These are phyloP conservation scores for Sebastes vulpes DNA, from an alignment of 2,797 vertebrate genomes.

Conservation along the genomic window DNA sequence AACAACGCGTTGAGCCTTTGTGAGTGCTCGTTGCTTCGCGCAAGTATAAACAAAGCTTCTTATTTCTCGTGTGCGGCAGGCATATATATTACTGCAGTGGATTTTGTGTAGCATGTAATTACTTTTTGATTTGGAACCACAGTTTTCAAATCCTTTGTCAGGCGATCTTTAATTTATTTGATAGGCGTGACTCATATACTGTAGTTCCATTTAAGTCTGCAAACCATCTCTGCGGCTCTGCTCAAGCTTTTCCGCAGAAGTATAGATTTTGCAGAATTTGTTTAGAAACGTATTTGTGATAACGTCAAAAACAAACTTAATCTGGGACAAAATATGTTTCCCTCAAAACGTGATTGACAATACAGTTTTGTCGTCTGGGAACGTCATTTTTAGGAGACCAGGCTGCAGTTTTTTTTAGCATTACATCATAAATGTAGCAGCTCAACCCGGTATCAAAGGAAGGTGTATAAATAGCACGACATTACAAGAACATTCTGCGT, in stretches of 20 bases:
- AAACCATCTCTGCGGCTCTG: not conserved
- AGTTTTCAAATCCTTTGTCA: no score
- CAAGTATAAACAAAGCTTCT: no score
- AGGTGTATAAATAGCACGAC: no score
- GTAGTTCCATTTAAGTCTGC: not conserved
- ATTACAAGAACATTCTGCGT: no score
- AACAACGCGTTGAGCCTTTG: no score
- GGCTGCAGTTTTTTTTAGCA: not conserved
- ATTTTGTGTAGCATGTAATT: no score
- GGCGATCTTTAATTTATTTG: no score
- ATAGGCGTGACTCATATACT: no score
- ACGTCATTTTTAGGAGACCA: not conserved
- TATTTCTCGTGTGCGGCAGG: fast-evolving
- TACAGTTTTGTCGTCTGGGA: not conserved
- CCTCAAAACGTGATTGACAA: not conserved
- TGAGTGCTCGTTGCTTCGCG: no score
- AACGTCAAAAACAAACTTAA: not conserved
- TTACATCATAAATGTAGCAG: not conserved
- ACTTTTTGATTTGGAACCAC: no score
- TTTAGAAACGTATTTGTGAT: not conserved
- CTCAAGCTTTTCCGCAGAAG: not conserved
- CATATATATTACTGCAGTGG: no score
- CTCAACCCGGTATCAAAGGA: not conserved
- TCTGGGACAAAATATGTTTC: not conserved
- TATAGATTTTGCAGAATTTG: not conserved